These are phyloP conservation scores for Gadopsis bispinosus DNA, from an alignment of 2,797 vertebrate species.

Conservation along the genomic window DNA sequence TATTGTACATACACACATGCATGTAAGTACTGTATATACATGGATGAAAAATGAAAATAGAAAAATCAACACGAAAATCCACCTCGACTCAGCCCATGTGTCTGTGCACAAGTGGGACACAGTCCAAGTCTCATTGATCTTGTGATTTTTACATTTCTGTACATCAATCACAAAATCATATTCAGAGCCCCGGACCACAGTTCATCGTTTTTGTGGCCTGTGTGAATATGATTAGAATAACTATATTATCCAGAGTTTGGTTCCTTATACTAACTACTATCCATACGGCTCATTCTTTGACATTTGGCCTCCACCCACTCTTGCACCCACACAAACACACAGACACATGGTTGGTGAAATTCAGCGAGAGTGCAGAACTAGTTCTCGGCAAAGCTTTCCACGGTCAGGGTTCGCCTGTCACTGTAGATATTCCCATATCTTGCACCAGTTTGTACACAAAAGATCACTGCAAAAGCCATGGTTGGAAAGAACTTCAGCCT, in stretches of 20 bases:
- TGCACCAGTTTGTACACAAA: slow-evolving; percentile 17
- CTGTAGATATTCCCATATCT: slow-evolving; percentile 48
- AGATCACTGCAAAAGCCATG: slow-evolving; percentile 24
- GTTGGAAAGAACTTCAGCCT: slow-evolving; percentile 39
- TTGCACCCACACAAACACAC: slow-evolving; percentile 52
- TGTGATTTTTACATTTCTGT: neutral
- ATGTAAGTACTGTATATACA: slow-evolving; percentile 16
- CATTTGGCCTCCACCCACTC: slow-evolving; percentile 69
- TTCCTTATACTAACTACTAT: slow-evolving; percentile 42
- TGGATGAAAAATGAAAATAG: neutral
- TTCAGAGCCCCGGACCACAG: neutral
- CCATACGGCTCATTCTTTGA: slow-evolving; percentile 52
- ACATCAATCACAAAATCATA: neutral
- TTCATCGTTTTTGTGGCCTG: neutral
- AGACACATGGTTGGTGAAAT: slow-evolving; percentile 40
- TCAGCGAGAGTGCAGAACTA: slow-evolving; percentile 32
- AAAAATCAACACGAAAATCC: slow-evolving; percentile 11
- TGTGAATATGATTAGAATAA: slow-evolving; percentile 28
- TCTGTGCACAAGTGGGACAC: neutral
- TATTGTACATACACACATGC: slow-evolving; percentile 30
- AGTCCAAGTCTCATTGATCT: neutral
- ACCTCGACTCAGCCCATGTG: neutral
- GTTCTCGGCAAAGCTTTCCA: slow-evolving; percentile 41
- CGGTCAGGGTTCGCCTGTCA: slow-evolving; percentile 33
- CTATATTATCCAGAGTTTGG: slow-evolving; percentile 33